Percentiles rank a stretch among this genome's conserved stretches.
Conservation (phyloP, 2,113 vertebrate species). For the Apodemus speciosus region DNA sequence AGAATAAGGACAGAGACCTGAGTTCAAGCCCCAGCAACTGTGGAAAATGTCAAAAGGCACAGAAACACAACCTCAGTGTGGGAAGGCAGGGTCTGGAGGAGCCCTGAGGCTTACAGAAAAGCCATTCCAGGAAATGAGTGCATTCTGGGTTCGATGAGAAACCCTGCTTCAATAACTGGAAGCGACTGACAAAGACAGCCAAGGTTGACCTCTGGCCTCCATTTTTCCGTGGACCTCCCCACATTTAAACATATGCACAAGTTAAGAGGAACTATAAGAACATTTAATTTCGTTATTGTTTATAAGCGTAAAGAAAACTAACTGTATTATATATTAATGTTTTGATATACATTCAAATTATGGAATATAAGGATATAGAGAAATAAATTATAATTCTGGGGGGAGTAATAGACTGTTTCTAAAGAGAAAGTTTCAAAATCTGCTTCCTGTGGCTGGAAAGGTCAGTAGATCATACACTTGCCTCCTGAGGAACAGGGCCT, state of each 20-base stretch:
- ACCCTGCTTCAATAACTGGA: too few species aligned
- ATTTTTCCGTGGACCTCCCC: not conserved
- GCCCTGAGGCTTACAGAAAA: not conserved
- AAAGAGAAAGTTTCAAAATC: not conserved
- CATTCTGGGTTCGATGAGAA: not conserved
- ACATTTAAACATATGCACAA: not conserved
- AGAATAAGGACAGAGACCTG: not conserved
- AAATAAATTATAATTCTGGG: not conserved
- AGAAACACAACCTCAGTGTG: not conserved
- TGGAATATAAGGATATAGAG: not conserved
- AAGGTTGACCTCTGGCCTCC: not conserved
- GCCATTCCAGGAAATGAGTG: not conserved
- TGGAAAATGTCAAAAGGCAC: not conserved
- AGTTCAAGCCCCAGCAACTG: too few species aligned
- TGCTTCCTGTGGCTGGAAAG: not conserved
- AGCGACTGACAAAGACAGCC: not conserved
- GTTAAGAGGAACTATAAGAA: not conserved
- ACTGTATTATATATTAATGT: not conserved
- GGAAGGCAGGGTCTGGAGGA: too few species aligned
- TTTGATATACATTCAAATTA: not conserved
- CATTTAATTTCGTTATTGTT: not conserved
- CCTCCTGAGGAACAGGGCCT: not conserved
- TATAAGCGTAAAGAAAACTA: not conserved
- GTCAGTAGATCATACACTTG: not conserved
- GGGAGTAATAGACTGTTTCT: not conserved